Evolutionary conservation across 1,140 invertebrate genomes (phyloP).

Genomic region (Brachionus asplanchnoidis): DNA sequence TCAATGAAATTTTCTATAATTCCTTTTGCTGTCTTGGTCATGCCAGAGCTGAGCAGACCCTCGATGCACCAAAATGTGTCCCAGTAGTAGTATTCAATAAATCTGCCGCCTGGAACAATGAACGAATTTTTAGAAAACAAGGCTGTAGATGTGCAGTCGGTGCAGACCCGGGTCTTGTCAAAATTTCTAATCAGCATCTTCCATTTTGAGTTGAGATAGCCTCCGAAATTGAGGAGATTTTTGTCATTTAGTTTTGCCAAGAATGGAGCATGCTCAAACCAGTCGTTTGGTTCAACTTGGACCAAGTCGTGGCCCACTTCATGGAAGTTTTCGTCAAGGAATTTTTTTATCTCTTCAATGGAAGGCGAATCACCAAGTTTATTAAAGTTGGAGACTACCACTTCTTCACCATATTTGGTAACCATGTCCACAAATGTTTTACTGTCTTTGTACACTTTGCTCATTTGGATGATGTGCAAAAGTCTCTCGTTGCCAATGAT

Average conservation of each 20-base stretch:
- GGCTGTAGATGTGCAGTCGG: neutral
- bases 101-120: constrained; percentile 84
- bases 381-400: neutral
- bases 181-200: constrained; percentile 20
- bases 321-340: constrained; percentile 27
- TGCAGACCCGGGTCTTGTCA: neutral
- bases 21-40: constrained; percentile 70
- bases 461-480: constrained; percentile 42
- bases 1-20: constrained; percentile 60
- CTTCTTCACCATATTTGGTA: neutral
- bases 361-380: neutral
- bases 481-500: constrained; percentile 8
- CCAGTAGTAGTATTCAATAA: constrained; percentile 83
- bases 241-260: neutral
- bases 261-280: constrained; percentile 19
- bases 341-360: neutral
- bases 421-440: constrained; percentile 42
- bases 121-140: constrained; percentile 1
- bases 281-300: constrained; percentile 33
- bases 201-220: constrained; percentile 29
- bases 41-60: constrained; percentile 75
- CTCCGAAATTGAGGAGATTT: neutral
- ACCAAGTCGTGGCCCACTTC: neutral
- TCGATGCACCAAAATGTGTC: constrained; percentile 88
- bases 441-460: constrained; percentile 31